These are phyloP conservation scores for Trichogramma dendrolimi DNA, from an alignment of 2,888 invertebrate genomes.

Conservation along the genomic window DNA sequence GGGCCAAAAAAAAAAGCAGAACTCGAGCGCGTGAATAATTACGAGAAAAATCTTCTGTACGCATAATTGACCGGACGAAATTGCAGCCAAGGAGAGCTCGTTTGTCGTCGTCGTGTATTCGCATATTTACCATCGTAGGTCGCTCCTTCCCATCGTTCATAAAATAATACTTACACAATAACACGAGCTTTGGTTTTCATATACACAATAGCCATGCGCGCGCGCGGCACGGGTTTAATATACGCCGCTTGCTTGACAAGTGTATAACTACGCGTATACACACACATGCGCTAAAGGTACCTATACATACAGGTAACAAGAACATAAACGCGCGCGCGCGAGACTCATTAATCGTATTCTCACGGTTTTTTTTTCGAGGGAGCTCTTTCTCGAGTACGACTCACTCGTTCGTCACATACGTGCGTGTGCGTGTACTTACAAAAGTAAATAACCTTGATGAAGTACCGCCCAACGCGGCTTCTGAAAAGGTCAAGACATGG, in stretches of 20 bases:
- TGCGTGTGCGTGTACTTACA: neutral
- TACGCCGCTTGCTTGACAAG: too few relatives aligned
- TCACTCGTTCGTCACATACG: neutral
- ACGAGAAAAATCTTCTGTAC: conserved; percentile 17
- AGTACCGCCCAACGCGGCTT: neutral
- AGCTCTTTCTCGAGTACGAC: too few relatives aligned
- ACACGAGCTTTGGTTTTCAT: too few relatives aligned
- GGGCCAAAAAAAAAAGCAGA: conserved; percentile 13
- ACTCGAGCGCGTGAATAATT: conserved; percentile 35
- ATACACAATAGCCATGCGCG: too few relatives aligned
- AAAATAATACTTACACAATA: too few relatives aligned
- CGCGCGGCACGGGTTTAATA: too few relatives aligned
- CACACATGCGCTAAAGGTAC: neutral
- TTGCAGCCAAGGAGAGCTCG: neutral
- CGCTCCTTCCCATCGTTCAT: too few relatives aligned
- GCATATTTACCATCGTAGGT: neutral
- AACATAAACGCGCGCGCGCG: too few relatives aligned
- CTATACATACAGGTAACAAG: neutral
- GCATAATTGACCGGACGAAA: conserved; percentile 2
- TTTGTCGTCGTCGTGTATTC: neutral
- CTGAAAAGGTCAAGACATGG: too few relatives aligned
- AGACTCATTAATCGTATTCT: too few relatives aligned
- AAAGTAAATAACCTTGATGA: conserved; percentile 25
- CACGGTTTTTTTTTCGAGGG: too few relatives aligned
- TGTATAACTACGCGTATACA: neutral